Conservation (phyloP, 2,797 vertebrate genomes). For the Trichosurus vulpecula region DNA sequence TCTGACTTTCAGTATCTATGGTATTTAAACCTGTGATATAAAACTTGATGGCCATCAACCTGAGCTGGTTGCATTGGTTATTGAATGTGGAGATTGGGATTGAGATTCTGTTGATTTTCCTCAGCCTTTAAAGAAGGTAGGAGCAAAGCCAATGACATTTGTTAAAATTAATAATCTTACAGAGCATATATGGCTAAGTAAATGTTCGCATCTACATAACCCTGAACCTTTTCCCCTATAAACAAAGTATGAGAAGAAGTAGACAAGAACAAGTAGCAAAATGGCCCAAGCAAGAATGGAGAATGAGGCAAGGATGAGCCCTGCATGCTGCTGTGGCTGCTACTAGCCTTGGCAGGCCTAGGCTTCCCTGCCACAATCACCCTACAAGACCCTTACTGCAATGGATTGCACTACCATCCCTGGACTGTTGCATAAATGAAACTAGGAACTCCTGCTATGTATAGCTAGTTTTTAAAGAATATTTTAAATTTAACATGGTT, state of each 20-base stretch:
- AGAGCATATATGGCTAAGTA: neutral
- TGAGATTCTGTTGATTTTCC: neutral
- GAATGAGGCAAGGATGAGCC: neutral
- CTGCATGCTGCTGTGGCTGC: neutral
- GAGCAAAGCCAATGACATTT: neutral
- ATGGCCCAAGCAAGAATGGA: neutral
- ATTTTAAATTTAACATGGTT: neutral
- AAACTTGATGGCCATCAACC: neutral
- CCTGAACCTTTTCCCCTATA: neutral
- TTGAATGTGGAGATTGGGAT: neutral
- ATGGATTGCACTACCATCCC: neutral
- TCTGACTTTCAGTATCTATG: neutral
- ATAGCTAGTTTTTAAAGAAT: neutral
- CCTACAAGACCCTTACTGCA: neutral
- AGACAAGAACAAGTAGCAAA: neutral
- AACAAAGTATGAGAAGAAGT: neutral
- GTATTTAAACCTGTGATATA: neutral
- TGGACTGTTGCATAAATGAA: neutral
- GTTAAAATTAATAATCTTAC: neutral
- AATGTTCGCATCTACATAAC: neutral
- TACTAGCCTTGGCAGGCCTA: neutral
- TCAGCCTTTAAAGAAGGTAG: neutral
- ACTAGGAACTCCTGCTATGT: neutral
- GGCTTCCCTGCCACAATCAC: too few relatives aligned
- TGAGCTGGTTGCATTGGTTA: neutral